A percentile compares a stretch with the other conserved stretches of the same genome.
phyloP scores from a whole-genome alignment of 2,797 vertebrate species.

The Argya squamiceps region DNA sequence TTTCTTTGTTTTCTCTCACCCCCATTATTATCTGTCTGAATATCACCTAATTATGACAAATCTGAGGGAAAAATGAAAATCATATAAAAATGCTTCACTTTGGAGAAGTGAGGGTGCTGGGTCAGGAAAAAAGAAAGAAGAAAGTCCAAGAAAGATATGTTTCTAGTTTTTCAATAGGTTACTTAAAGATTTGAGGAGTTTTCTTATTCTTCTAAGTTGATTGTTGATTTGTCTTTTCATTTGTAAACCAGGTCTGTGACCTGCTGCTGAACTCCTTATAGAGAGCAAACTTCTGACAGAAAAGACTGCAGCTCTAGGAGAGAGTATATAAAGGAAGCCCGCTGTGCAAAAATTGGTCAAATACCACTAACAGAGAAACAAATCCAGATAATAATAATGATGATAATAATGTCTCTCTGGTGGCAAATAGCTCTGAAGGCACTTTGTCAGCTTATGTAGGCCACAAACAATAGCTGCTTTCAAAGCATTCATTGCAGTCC shows the following conservation, averaged over 20 bases:
- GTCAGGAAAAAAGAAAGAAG: not conserved
- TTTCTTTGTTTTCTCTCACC: not conserved
- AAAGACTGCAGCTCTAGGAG: not conserved
- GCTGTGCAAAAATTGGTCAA: conserved; percentile 24
- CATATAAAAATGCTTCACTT: not conserved
- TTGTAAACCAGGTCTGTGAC: not conserved
- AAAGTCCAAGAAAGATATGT: not conserved
- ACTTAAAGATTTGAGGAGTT: not conserved
- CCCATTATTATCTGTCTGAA: not conserved
- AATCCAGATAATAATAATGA: not conserved
- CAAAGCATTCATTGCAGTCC: not conserved
- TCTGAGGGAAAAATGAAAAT: not conserved
- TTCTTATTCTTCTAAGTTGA: not conserved
- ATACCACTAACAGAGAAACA: not conserved
- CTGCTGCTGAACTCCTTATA: not conserved
- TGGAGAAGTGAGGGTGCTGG: not conserved
- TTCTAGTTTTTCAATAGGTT: not conserved
- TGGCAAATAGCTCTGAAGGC: not conserved
- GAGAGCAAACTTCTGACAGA: not conserved
- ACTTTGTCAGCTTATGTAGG: not conserved
- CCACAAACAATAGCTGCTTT: not conserved
- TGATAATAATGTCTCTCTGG: not conserved
- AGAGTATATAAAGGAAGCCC: not conserved
- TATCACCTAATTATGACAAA: not conserved
- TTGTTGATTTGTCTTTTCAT: conserved; percentile 11